A percentile compares a stretch with the other conserved stretches of the same genome.
These are phyloP conservation scores for Pungitius pungitius DNA, from an alignment of 2,113 vertebrate species.

Conservation along the genomic window DNA sequence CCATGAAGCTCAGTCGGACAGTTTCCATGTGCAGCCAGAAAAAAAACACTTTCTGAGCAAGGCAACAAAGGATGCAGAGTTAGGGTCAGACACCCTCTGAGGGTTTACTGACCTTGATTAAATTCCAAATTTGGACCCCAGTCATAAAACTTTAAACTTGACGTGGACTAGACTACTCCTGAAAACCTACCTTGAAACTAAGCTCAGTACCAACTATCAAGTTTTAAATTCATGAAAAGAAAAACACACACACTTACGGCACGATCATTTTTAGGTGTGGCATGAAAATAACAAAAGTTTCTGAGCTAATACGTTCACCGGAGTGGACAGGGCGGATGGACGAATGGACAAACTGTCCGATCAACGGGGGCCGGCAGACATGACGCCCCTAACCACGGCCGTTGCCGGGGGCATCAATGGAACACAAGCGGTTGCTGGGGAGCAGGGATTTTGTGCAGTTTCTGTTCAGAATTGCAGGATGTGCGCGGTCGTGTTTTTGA, in stretches of 20 bases:
- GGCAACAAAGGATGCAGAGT: slow-evolving; percentile 16
- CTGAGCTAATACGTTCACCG: background rate
- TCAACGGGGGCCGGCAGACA: background rate
- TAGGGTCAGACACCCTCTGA: slow-evolving; percentile 14
- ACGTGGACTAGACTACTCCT: background rate
- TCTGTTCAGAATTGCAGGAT: slow-evolving; percentile 47
- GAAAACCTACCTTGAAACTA: background rate
- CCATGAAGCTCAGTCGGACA: slow-evolving; percentile 70
- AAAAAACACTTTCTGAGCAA: slow-evolving; percentile 48
- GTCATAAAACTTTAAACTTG: background rate
- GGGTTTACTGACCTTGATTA: background rate
- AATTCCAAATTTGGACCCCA: background rate
- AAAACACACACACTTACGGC: too few relatives aligned
- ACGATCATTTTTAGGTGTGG: too few relatives aligned
- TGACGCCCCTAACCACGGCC: background rate
- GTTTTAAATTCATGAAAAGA: background rate
- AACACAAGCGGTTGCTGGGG: background rate
- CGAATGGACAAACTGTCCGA: background rate
- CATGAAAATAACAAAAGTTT: background rate
- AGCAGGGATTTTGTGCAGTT: slow-evolving; percentile 8
- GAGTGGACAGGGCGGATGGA: background rate
- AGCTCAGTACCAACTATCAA: background rate
- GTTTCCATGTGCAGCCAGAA: slow-evolving; percentile 63
- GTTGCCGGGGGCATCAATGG: background rate
- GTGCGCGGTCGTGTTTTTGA: slow-evolving; percentile 43